Conservation (phyloP, 2,888 invertebrate species). For the Hymenopus coronatus region DNA sequence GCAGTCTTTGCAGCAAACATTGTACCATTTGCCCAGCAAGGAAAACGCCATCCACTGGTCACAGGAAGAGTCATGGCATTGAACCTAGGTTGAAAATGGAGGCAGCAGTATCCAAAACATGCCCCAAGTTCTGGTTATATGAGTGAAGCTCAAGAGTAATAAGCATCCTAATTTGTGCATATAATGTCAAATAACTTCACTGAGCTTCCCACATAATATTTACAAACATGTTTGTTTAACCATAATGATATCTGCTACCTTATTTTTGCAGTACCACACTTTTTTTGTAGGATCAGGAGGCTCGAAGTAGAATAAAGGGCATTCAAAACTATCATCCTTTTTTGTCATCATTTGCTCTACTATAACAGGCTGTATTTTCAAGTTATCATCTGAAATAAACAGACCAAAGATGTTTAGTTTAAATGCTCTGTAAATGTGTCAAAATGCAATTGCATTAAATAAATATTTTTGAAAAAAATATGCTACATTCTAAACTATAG, state of each 20-base stretch:
- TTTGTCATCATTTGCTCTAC: background rate
- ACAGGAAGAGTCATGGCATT: no score
- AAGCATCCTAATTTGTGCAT: no score
- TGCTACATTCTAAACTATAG: background rate
- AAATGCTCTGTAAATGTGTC: background rate
- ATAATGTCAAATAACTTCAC: no score
- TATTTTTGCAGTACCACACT: constrained; percentile 67
- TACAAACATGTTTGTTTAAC: no score
- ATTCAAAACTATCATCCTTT: background rate
- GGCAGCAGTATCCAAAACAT: no score
- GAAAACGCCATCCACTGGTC: no score
- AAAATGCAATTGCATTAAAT: background rate
- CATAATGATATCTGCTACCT: constrained; percentile 48
- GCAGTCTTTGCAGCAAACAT: no score
- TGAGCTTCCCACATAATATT: no score
- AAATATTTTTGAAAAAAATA: background rate
- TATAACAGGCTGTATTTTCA: background rate
- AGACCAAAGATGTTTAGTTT: background rate
- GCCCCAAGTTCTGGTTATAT: no score
- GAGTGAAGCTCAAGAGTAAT: no score
- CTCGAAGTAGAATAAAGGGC: constrained; percentile 22
- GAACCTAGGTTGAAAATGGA: no score
- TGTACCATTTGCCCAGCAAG: no score
- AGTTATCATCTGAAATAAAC: background rate
- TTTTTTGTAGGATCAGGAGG: constrained; percentile 57